Evolutionary conservation across 2,797 vertebrate genomes (phyloP), one percentile per base, ranked within the genome.

Genomic region (Garrulus glandarius): DNA sequence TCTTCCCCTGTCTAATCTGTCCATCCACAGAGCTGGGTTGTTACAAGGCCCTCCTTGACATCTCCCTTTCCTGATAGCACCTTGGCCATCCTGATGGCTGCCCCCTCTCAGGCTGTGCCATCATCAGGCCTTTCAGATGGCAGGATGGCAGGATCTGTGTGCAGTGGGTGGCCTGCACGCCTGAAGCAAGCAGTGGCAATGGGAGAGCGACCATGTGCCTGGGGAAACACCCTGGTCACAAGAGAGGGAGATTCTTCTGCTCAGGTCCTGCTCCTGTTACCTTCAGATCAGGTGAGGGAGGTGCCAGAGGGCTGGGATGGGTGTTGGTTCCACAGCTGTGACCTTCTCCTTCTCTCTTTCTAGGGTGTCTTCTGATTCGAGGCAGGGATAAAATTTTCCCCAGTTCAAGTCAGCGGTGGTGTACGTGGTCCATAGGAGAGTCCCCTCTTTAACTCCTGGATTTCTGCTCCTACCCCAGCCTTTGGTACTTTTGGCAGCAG

Each of bases 401-500:
- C 11, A 14, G 0, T 60, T 70, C 34, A 39, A 11, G 11, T 50
- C 34, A 27, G 14, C 22, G 37, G 41, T 60, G n/a, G 11, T 64
- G 30, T 49, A 37, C 1, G 0, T 15, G 22, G 41, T 36, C 2
- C 1, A 9, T 5, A 64, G 78, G 65, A 75, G 50, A 13, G 32
- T 47, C 84, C 21, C 5, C 19, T 43, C 52, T 41, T 37, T 32
- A 39, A 21, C 39, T 81, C 29, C 43, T 81, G 71, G 8, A 41
- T 87, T 91, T 76, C 61, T 69, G 21, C 22, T 74, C 47, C 21
- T 47, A 1, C 18, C 8, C 37, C 34, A 65, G 59, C 56, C 61
- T 70, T 43, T 16, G n/a, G 71, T 72, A 36, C 11, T 37, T 86
- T 32, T 82, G 94, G 83, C 85, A 86, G 79, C 69, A 70, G 82